Evolutionary conservation across 2,113 vertebrate species (phyloP), one percentile per base, ranked within the genome.

Genomic region (Eolophus roseicapilla): DNA sequence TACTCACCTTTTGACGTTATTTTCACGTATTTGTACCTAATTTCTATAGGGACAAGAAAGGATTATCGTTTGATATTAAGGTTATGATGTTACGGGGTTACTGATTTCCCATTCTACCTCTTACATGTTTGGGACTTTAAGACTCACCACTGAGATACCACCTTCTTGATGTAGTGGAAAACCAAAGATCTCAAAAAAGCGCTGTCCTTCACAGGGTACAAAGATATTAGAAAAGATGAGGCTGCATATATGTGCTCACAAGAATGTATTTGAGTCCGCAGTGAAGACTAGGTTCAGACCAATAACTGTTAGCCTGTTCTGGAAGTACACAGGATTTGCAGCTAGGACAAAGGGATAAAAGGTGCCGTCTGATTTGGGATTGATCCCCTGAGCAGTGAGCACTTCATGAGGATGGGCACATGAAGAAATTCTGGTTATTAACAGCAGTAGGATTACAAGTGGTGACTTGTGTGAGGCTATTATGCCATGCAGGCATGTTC

Each of bases 401-500:
- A 21, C n/a, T 70, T 82, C 1, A 5, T 49, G 46, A 62, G n/a
- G 73, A 59, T 73, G 70, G 44, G 11, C 31, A 33, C 25, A n/a
- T 53, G 49, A 84, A 67, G 50, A 59, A 83, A 80, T 69, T 57
- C 18, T 62, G 21, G 3, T 59, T 41, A 18, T 63, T 3, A 5
- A 17, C 52, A 78, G 23, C 31, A 46, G 21, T 31, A 10, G 2
- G n/a, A 10, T 49, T 83, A 28, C 9, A 86, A 7, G 33, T 14
- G 37, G 7, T 75, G 31, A 17, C 25, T 70, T 74, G 13, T 4
- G 18, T 52, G 49, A 70, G 16, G 23, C 44, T 77, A 5, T 24
- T 41, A 1, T 73, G 33, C 62, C 16, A 10, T 49, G 21, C 33
- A 31, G 50, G 35, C 0, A 0, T 31, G 16, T 31, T 14, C 41